A percentile compares a stretch with the other conserved stretches of the same genome.
phyloP scores from a whole-genome alignment of 2,113 vertebrate genomes.

The Dendropsophus ebraccatus region DNA sequence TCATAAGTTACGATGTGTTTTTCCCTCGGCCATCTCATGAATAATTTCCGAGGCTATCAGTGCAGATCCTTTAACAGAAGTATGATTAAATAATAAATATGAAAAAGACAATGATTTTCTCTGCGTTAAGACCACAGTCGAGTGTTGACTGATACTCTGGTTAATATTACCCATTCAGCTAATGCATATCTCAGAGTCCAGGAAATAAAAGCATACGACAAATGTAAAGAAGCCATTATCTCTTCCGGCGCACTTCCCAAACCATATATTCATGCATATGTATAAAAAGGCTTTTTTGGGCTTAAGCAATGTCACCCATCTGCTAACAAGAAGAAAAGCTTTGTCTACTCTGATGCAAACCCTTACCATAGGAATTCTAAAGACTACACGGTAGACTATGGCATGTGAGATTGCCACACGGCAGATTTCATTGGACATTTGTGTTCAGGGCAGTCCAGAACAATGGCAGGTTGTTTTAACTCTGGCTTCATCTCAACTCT shows the following conservation, averaged over 20 bases:
- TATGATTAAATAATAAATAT: constrained; percentile 52
- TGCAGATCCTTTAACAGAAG: constrained; percentile 24
- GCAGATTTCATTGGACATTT: not conserved
- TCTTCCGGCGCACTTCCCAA: too few relatives aligned
- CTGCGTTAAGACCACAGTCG: constrained; percentile 27
- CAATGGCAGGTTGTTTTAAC: not conserved
- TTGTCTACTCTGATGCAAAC: too few relatives aligned
- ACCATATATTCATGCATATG: too few relatives aligned
- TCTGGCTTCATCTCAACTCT: not conserved
- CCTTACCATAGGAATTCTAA: not conserved
- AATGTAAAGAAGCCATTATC: constrained; percentile 10
- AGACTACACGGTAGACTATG: too few relatives aligned
- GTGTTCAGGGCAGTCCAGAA: too few relatives aligned
- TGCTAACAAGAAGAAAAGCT: not conserved
- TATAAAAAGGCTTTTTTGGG: not conserved
- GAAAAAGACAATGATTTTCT: constrained; percentile 18
- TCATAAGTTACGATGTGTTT: not conserved
- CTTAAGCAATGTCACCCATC: not conserved
- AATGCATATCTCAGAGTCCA: too few relatives aligned
- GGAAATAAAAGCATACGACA: constrained; percentile 26
- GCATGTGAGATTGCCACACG: not conserved
- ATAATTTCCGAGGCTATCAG: constrained; percentile 22
- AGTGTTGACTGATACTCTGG: not conserved
- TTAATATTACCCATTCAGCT: not conserved
- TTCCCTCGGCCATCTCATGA: constrained; percentile 36